Conservation (phyloP, 2,113 vertebrate species). For the Macaca mulatta region DNA sequence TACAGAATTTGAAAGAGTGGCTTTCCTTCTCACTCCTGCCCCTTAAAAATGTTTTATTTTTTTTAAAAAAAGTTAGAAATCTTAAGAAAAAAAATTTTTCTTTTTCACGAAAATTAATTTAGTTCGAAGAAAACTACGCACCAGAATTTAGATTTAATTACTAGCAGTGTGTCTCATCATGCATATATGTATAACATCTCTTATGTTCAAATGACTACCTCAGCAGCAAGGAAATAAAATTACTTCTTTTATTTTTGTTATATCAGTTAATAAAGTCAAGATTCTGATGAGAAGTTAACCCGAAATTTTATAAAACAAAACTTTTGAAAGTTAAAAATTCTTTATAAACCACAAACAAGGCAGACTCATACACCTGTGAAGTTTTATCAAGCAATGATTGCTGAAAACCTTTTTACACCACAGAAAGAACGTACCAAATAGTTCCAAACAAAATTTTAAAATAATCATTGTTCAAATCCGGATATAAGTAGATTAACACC, state of each 20-base stretch:
- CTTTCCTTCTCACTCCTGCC: background rate
- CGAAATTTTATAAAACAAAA: background rate
- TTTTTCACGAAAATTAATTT: background rate
- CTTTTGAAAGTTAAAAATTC: background rate
- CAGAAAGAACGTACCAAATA: background rate
- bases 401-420: background rate
- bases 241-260: background rate
- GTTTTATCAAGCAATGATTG: background rate
- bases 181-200: background rate
- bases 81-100: background rate
- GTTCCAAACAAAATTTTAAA: background rate
- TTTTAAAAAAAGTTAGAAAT: background rate
- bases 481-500: background rate
- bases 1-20: background rate
- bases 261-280: background rate
- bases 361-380: rapidly evolving
- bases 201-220: background rate
- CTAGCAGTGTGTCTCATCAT: background rate
- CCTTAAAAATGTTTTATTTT: background rate
- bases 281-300: background rate
- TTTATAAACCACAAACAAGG: background rate
- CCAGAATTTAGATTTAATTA: background rate
- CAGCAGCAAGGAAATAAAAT: background rate
- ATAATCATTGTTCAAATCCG: background rate
- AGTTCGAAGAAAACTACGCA: background rate